Percentiles rank a stretch among this genome's conserved stretches.
These are phyloP conservation scores for Pseudomyrmex dendroicus DNA, from an alignment of 1,140 invertebrate genomes.

Conservation along the genomic window DNA sequence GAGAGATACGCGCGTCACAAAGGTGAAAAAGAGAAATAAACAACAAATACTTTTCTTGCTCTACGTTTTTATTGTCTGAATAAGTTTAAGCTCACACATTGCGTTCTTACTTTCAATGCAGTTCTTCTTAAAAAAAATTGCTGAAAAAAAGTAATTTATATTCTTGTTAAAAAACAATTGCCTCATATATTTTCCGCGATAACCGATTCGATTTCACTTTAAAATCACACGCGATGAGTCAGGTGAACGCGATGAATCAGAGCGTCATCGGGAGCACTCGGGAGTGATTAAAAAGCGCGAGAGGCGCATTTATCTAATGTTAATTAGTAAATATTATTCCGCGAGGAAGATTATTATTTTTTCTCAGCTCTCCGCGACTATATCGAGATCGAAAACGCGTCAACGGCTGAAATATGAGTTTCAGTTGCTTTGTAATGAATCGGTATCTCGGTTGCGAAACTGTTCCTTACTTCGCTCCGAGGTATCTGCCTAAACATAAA, in stretches of 20 bases:
- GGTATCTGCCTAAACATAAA: conserved; percentile 20
- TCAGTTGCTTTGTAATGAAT: conserved; percentile 22
- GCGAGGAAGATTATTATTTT: conserved; percentile 13
- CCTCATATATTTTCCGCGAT: neutral
- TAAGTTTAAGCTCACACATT: no score
- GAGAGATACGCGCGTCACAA: no score
- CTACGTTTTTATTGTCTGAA: no score
- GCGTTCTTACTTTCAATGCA: neutral
- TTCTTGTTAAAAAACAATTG: conserved; percentile 8
- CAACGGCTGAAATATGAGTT: neutral
- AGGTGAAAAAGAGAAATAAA: no score
- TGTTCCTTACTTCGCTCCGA: neutral
- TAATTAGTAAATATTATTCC: conserved; percentile 25
- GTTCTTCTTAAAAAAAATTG: neutral
- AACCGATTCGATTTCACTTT: conserved; percentile 20
- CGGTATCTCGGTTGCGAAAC: conserved; percentile 25
- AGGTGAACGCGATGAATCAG: conserved; percentile 26
- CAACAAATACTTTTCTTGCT: no score
- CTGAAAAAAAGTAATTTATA: neutral
- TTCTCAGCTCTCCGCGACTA: neutral
- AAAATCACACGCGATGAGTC: conserved; percentile 8
- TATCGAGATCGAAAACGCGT: neutral
- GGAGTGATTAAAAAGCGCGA: neutral
- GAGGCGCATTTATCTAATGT: neutral
- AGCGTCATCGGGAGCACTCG: neutral